Conservation (phyloP, 2,888 invertebrate species). For the Rotaria sp. region DNA sequence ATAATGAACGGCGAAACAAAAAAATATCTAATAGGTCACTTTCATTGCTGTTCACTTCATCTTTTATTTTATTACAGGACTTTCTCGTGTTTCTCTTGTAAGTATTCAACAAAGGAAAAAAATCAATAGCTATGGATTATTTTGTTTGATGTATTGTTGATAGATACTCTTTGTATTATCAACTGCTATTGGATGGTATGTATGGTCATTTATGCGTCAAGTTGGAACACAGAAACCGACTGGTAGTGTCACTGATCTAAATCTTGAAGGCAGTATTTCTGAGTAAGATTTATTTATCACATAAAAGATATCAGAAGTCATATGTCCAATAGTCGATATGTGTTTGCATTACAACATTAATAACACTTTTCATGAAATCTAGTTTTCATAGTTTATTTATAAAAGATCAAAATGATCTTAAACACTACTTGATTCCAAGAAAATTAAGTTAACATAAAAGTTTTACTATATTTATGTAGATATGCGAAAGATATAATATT, state of each 20-base stretch:
- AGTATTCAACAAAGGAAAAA: not conserved
- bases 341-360: no score
- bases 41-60: slow-evolving; percentile 4
- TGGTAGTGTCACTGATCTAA: not conserved
- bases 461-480: not conserved
- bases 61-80: not conserved
- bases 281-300: not conserved
- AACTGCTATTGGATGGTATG: not conserved
- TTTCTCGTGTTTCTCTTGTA: not conserved
- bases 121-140: no score
- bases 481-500: not conserved
- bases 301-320: no score
- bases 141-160: not conserved
- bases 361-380: no score
- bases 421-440: no score
- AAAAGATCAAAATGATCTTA: no score
- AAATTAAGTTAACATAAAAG: no score
- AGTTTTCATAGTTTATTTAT: no score
- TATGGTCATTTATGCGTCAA: not conserved
- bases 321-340: no score
- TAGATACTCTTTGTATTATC: not conserved
- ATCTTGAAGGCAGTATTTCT: not conserved
- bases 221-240: not conserved
- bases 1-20: no score
- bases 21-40: not conserved